phyloP scores from a whole-genome alignment of 2,888 invertebrate species.

The Drosophila flavopinicola region DNA sequence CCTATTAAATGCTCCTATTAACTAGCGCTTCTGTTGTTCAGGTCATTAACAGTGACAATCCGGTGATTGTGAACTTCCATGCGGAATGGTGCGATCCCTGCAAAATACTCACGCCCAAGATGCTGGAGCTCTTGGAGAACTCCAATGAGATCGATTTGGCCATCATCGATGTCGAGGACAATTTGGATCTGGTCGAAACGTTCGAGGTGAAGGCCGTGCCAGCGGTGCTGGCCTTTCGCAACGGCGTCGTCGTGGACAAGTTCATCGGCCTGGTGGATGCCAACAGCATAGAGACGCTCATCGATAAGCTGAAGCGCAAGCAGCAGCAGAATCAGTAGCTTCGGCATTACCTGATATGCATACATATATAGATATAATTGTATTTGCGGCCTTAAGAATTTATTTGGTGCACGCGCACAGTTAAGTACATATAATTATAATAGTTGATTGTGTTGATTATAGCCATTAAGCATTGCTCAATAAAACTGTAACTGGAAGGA shows the following conservation, averaged over 20 bases:
- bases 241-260: conserved; percentile 93
- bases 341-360: not conserved
- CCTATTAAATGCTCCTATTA: conserved; percentile 8
- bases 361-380: conserved; percentile 28
- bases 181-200: conserved; percentile 92
- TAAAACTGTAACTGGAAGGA: conserved; percentile 23
- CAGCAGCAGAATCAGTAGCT: conserved; percentile 65
- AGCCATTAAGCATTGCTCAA: conserved; percentile 44
- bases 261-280: conserved; percentile 94
- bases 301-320: conserved; percentile 86
- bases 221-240: conserved; percentile 89
- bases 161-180: conserved; percentile 92
- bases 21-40: conserved; percentile 33
- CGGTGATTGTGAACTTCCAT: conserved; percentile 96
- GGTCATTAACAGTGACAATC: conserved; percentile 92
- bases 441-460: conserved; percentile 28
- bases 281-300: conserved; percentile 91
- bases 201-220: conserved; percentile 94
- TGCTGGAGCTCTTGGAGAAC: conserved; percentile 90
- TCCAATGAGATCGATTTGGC: conserved; percentile 90
- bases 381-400: conserved; percentile 55
- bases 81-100: conserved; percentile 97
- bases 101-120: conserved; percentile 93
- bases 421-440: conserved; percentile 22
- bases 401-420: conserved; percentile 28